Evolutionary conservation across 30 jellyfish, hydroid and myxozoan genomes (phyloP).

Genomic region (Cassiopea xamachana): DNA sequence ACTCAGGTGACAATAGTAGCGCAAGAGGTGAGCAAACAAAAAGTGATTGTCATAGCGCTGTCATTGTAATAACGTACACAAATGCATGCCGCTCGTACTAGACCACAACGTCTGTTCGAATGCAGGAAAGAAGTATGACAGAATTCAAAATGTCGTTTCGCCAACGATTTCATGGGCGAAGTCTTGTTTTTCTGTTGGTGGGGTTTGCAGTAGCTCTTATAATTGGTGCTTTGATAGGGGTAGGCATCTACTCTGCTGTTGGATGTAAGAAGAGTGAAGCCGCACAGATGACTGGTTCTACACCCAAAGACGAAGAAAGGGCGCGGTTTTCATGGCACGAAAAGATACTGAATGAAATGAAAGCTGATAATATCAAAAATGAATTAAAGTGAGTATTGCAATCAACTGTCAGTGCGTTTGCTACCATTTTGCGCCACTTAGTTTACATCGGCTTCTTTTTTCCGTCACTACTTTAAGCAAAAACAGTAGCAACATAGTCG

Average conservation of each 20-base stretch:
- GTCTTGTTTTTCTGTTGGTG: neutral
- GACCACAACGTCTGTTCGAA: too few relatives aligned
- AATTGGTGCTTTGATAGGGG: conserved; percentile 67
- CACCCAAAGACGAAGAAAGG: conserved; percentile 22
- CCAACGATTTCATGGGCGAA: neutral
- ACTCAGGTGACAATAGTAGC: too few relatives aligned
- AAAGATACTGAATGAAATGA: conserved; percentile 57
- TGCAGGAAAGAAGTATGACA: too few relatives aligned
- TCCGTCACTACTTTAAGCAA: neutral
- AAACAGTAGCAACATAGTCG: neutral
- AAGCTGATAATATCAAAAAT: conserved; percentile 57
- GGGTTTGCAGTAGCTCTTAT: neutral
- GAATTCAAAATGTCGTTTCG: conserved; percentile 1
- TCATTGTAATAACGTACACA: too few relatives aligned
- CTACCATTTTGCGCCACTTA: neutral
- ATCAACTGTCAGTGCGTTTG: neutral
- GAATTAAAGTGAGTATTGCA: conserved; percentile 57
- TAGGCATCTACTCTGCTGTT: conserved; percentile 61
- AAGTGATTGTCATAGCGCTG: too few relatives aligned
- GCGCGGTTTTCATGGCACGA: conserved; percentile 55
- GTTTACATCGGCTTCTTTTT: too few relatives aligned
- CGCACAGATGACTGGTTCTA: neutral
- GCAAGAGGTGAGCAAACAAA: too few relatives aligned
- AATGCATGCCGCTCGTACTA: too few relatives aligned
- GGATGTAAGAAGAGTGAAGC: conserved; percentile 59